phyloP scores from a whole-genome alignment of 2,797 vertebrate genomes.

The Gastrophryne carolinensis region DNA sequence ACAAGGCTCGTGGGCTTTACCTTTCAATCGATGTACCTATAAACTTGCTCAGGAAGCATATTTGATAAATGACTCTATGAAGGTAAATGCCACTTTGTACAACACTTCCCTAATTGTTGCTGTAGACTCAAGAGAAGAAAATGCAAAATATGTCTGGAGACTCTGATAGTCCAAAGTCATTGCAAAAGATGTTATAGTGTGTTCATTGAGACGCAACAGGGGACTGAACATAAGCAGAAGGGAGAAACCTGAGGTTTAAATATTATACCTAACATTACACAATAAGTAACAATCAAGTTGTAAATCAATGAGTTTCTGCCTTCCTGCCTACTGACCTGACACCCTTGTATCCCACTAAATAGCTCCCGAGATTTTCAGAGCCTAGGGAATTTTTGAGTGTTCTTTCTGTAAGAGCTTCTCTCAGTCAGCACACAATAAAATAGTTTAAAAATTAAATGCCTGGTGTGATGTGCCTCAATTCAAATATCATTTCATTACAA shows the following conservation, averaged over 20 bases:
- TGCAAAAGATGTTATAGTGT: slow-evolving; percentile 59
- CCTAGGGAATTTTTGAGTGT: too few species aligned
- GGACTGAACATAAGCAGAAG: slow-evolving; percentile 39
- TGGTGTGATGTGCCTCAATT: too few species aligned
- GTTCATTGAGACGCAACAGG: slow-evolving; percentile 58
- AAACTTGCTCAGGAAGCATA: slow-evolving; percentile 27
- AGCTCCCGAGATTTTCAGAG: too few species aligned
- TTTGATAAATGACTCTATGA: slow-evolving; percentile 50
- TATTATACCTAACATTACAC: too few species aligned
- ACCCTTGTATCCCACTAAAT: too few species aligned
- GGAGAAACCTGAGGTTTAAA: neutral
- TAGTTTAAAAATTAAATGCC: too few species aligned
- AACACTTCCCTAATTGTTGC: slow-evolving; percentile 27
- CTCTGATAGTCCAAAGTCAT: slow-evolving; percentile 51
- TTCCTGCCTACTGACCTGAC: too few species aligned
- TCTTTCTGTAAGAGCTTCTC: too few species aligned
- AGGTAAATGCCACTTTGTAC: slow-evolving; percentile 26
- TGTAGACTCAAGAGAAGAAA: slow-evolving; percentile 41
- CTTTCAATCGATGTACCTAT: slow-evolving; percentile 22
- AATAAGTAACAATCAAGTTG: too few species aligned
- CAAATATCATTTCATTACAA: too few species aligned
- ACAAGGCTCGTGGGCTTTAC: slow-evolving; percentile 17
- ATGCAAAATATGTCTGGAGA: slow-evolving; percentile 49
- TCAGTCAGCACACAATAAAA: too few species aligned
- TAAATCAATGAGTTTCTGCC: too few species aligned